A percentile compares a stretch with the other conserved stretches of the same genome.
These are phyloP conservation scores for Hipposideros armiger DNA, from an alignment of 2,113 vertebrate species.

Conservation along the genomic window DNA sequence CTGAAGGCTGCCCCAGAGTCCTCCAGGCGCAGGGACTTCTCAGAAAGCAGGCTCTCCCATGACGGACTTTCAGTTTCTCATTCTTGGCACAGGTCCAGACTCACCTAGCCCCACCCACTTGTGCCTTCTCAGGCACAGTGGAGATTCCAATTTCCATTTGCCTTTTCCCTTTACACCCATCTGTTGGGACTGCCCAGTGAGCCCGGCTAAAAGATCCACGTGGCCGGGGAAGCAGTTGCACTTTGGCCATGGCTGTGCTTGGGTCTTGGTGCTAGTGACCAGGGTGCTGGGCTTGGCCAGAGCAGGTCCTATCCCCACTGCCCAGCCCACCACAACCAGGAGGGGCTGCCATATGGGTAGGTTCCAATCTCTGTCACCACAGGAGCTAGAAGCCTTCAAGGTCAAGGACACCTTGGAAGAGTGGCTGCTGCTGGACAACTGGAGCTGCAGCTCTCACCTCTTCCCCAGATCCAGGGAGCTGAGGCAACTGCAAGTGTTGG, in stretches of 20 bases:
- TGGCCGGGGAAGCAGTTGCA: not conserved
- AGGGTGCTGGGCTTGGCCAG: not conserved
- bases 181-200: not conserved
- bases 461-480: constrained; percentile 10
- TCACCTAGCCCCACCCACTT: not conserved
- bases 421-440: accelerated
- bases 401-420: constrained; percentile 56
- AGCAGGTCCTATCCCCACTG: not conserved
- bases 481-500: not conserved
- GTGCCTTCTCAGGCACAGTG: not conserved
- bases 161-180: not conserved
- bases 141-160: not conserved
- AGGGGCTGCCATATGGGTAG: constrained; percentile 60
- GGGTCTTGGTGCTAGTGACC: not conserved
- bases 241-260: not conserved
- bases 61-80: constrained; percentile 29
- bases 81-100: not conserved
- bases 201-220: not conserved
- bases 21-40: not conserved
- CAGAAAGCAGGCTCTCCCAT: not conserved
- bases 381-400: constrained; percentile 2
- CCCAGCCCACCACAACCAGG: accelerated
- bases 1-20: not conserved
- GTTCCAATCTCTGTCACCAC: constrained; percentile 17
- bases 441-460: not conserved